Evolutionary conservation across 2,888 invertebrate species (phyloP), one percentile per base, ranked within the genome.

Genomic region (Agrotis puta): DNA sequence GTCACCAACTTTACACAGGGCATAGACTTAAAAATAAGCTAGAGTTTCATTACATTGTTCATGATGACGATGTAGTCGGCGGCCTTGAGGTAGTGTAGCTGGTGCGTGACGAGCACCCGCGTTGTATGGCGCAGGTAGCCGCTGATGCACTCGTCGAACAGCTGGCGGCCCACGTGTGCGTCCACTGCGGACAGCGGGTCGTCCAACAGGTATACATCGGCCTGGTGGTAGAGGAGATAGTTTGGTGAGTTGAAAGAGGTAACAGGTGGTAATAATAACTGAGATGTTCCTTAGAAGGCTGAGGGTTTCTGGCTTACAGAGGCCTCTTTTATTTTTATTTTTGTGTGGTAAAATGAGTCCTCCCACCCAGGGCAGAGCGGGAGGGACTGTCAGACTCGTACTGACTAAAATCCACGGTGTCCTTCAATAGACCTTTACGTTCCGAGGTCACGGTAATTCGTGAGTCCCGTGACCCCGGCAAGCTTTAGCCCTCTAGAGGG

Each of bases 131-230:
- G 96, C 75, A 98, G 94, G 88, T 97, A 96, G 0, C 97, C 97
- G 81, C 92, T 95, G 85, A 98, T 97, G 89, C 98, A 98, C 89
- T 97, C 97, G 79, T 98, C 97, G 91, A 98, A 98, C 81, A 98
- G 94, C 87, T 98, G 98, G 62, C 97, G 96, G 5, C 98, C 98
- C 0, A 98, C 98, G 80, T 97, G 97, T 0, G 98, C 96, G 88
- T 98, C 98, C 11, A 98, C 98, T 0, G 98, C 98, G 53, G 98
- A 98, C 50, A 98, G 93, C 0, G 98, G 98, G 91, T 98, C 98
- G 86, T 98, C 98, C 74, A 98, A 90, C 13, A 98, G 94, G 88
- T 98, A 98, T 22, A 98, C 96, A 84, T 98, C 98, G 1, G 98
- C 98, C 96, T 96, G 85, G 94, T 83, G 47, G 85, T 81, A 68